These are phyloP conservation scores for Pseudopipra pipra DNA, from an alignment of 2,113 vertebrate species.

Conservation along the genomic window DNA sequence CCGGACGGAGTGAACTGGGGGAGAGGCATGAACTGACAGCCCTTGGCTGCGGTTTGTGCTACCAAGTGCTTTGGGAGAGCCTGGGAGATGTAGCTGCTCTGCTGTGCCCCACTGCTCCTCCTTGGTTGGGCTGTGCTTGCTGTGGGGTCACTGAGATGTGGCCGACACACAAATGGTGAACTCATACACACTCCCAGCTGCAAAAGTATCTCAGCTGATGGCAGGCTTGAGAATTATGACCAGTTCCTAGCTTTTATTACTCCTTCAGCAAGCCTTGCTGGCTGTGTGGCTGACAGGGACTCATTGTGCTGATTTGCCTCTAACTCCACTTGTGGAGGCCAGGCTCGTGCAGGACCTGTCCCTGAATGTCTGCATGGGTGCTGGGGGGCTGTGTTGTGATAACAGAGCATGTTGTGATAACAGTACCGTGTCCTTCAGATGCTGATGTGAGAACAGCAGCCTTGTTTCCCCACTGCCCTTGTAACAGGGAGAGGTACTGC, in stretches of 20 bases:
- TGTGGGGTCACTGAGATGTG: neutral
- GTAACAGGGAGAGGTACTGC: neutral
- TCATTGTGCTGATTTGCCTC: neutral
- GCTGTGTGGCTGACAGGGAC: neutral
- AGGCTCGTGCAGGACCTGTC: neutral
- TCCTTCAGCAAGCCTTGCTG: neutral
- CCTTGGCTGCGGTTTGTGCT: neutral
- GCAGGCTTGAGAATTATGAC: neutral
- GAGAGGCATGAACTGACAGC: neutral
- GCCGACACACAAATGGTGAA: fast-evolving
- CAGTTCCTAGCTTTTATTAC: neutral
- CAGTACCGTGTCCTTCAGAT: neutral
- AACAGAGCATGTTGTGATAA: neutral
- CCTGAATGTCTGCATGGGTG: neutral
- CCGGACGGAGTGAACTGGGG: fast-evolving
- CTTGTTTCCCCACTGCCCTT: neutral
- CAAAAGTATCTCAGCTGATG: neutral
- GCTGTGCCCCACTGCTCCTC: neutral
- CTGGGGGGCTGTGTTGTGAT: neutral
- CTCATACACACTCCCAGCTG: neutral
- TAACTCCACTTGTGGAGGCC: neutral
- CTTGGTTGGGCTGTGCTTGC: neutral
- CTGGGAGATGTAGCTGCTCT: fast-evolving
- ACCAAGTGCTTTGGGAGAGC: neutral
- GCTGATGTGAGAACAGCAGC: neutral